Evolutionary conservation across 2,888 invertebrate genomes (phyloP), one percentile per base, ranked within the genome.

Genomic region (Troides oblongomaculatus): DNA sequence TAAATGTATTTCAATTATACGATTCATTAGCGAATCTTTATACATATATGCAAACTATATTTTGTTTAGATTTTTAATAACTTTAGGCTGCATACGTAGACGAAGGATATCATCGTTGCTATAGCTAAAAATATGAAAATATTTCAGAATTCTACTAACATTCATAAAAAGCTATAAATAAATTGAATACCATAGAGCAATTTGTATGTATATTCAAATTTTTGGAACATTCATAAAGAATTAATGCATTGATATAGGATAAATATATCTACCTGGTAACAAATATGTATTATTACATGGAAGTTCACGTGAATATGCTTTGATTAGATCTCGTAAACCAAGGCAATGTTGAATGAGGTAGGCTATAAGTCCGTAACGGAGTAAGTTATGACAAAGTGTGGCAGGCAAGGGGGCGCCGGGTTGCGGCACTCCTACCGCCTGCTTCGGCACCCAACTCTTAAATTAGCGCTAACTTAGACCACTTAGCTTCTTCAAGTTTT

Each of bases 401-500:
- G 84, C 81, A 81, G 82, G 78, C 81, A 77, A 46, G 62, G 77
- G 80, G 83, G 84, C 80, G 79, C 76, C 78, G 77, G 77, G 76
- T 77, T 73, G 77, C 74, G 75, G 73, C 73, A 72, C 74, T 77
- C 75, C 75, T 71, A 74, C 75, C 78, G 80, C 81, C 78, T 76
- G 81, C 80, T 80, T 81, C 78, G 80, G 77, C 80, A 78, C 82
- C 83, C 80, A 88, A 89, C 88, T 90, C 90, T 92, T 90, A 90
- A 89, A 92, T 91, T 92, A 92, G 87, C 86, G 81, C 87, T 82
- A 89, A 91, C 87, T 92, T 90, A 87, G 86, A 86, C 87, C 87
- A 89, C 88, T 89, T 90, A 89, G 87, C 87, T 89, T 88, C 87
- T 87, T 90, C 83, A 82, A 90, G 87, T 89, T 90, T 90, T 90